Base-by-base conservation (phyloP, 2,113 vertebrate species). In the Oncorhynchus masou region DNA sequence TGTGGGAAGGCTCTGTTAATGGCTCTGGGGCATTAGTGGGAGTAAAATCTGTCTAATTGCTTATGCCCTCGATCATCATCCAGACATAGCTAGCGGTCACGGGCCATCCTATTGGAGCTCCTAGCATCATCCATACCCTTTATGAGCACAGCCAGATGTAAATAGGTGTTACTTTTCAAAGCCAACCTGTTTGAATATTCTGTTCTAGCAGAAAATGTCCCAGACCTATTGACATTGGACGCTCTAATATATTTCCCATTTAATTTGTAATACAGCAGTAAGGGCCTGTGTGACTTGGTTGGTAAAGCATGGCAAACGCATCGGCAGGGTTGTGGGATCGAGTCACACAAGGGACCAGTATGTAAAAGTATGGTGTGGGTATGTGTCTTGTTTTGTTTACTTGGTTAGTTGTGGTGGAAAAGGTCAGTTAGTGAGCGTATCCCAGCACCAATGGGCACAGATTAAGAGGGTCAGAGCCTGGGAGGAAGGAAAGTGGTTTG, bases 21-120 rank as follows among this genome's bases (percentile, higher is more conserved):
- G 25, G 24, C 54, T 78, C 48, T 2, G 29, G 71, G 74, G 81
- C 77, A 89, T 88, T 88, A 86, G 81, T 67, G 2, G 78, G 72
- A 68, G 69, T 54, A 39, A 78, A 54, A 71, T 67, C 31, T 57
- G 24, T 5, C 76, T 83, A 83, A 88, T 82, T 75, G 64, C 70
- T 71, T 11, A 45, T 45, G 39, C 39, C 39, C 5, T 31, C 71
- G 79, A 80, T 88, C 79, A 80, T 88, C 78, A 73, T 70, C 81
- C 78, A 67, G 68, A 66, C 65, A 24, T 20, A 13, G n/a, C n/a
- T n/a, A n/a, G n/a, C n/a, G n/a, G n/a, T n/a, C n/a, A n/a, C n/a
- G n/a, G n/a, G n/a, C n/a, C n/a, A n/a, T n/a, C n/a, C n/a, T n/a
- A 87, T 88, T 91, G 88, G 83, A 78, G 20, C 20, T 62, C 59